Percentiles rank a stretch among this genome's conserved stretches.
phyloP scores from a whole-genome alignment of 1,140 invertebrate species.

The Macrotrachela quadricornifera region DNA sequence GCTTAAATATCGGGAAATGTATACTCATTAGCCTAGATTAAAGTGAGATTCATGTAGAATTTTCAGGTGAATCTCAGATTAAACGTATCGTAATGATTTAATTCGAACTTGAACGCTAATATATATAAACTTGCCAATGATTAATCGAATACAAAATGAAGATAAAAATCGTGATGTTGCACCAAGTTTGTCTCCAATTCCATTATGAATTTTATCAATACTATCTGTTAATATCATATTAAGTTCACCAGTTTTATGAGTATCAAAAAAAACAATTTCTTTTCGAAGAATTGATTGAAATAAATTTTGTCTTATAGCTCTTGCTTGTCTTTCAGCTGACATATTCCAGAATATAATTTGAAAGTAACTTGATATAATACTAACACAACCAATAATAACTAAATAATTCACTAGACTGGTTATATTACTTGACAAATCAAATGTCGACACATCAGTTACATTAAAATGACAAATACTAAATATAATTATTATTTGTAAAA shows the following conservation, averaged over 20 bases:
- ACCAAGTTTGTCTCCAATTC: constrained; percentile 63
- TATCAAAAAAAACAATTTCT: constrained; percentile 75
- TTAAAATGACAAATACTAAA: too few relatives aligned
- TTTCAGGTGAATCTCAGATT: too few relatives aligned
- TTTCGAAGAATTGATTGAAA: constrained; percentile 56
- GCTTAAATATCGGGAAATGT: too few relatives aligned
- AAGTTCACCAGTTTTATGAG: constrained; percentile 60
- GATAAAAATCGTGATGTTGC: constrained; percentile 40
- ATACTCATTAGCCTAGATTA: too few relatives aligned
- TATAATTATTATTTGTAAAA: too few relatives aligned
- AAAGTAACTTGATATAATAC: constrained; percentile 11
- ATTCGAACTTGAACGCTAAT: too few relatives aligned
- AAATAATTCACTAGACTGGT: not conserved
- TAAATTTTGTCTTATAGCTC: constrained; percentile 24
- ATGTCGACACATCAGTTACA: too few relatives aligned
- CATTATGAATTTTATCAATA: constrained; percentile 63
- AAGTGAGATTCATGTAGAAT: too few relatives aligned
- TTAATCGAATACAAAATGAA: constrained; percentile 19
- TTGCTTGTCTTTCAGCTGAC: constrained; percentile 18
- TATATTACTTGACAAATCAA: too few relatives aligned
- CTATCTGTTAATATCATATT: constrained; percentile 54
- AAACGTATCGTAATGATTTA: too few relatives aligned
- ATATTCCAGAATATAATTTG: constrained; percentile 18
- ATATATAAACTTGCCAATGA: constrained; percentile 11
- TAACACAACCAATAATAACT: constrained; percentile 2